phyloP scores from a whole-genome alignment of 2,888 invertebrate genomes.

The Mactromeris polynyma region DNA sequence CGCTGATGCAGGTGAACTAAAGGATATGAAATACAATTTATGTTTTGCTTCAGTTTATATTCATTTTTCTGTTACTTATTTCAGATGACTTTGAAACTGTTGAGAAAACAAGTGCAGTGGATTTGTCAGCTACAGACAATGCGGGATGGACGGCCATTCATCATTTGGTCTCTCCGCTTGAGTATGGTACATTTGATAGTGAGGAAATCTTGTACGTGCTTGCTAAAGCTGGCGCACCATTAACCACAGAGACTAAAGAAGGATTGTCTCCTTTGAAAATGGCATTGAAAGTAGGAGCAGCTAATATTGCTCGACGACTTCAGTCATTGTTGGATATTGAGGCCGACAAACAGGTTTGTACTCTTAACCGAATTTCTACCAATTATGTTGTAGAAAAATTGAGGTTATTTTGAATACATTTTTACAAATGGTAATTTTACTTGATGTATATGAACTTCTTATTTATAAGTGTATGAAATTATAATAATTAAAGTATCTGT shows the following conservation, averaged over 20 bases:
- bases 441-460: too few species aligned
- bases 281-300: slow-evolving; percentile 80
- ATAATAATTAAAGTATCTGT: too few species aligned
- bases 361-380: too few species aligned
- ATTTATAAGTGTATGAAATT: too few species aligned
- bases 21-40: too few species aligned
- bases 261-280: slow-evolving; percentile 82
- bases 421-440: too few species aligned
- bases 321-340: slow-evolving; percentile 77
- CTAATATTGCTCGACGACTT: slow-evolving; percentile 75
- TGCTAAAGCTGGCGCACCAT: slow-evolving; percentile 82
- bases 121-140: slow-evolving; percentile 82
- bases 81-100: slow-evolving; percentile 71
- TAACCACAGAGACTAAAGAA: slow-evolving; percentile 81
- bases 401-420: too few species aligned
- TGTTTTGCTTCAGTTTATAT: too few species aligned
- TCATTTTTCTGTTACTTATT: background rate
- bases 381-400: too few species aligned
- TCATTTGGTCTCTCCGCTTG: slow-evolving; percentile 86
- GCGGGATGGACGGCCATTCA: slow-evolving; percentile 87
- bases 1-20: too few species aligned
- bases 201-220: slow-evolving; percentile 85
- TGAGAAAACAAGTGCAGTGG: slow-evolving; percentile 82
- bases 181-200: slow-evolving; percentile 86
- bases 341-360: slow-evolving; percentile 49